Percentiles rank a stretch among this genome's conserved stretches.
Conservation (phyloP, 2,888 invertebrate species). For the Eremobia ochroleuca region DNA sequence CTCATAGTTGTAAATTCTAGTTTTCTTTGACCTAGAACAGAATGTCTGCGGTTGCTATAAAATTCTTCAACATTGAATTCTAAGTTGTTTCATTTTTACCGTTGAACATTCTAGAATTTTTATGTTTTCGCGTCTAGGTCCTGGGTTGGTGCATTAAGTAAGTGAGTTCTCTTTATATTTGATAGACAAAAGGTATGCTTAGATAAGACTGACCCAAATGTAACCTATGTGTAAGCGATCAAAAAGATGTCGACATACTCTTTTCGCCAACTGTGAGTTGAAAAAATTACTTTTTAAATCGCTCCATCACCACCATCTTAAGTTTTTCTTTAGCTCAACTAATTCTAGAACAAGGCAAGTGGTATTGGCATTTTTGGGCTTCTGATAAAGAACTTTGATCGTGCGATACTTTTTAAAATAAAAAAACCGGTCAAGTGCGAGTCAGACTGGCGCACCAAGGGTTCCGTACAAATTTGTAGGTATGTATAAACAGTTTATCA, state of each 20-base stretch:
- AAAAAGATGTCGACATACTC: not conserved
- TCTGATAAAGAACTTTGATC: not conserved
- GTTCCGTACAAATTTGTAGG: too few species aligned
- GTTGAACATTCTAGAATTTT: conserved; percentile 7
- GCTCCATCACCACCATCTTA: not conserved
- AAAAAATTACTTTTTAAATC: conserved; percentile 3
- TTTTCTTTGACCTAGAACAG: conserved; percentile 69
- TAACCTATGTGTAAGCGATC: not conserved
- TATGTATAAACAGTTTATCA: too few species aligned
- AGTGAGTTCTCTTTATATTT: conserved; percentile 18
- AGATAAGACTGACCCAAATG: not conserved
- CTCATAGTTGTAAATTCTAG: conserved; percentile 76
- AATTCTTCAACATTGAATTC: conserved; percentile 58
- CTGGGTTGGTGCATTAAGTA: conserved; percentile 11
- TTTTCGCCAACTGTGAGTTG: not conserved
- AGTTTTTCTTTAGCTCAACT: not conserved
- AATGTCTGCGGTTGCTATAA: conserved; percentile 54
- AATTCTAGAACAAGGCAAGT: not conserved
- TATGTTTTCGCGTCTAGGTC: conserved; percentile 7
- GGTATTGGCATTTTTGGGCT: not conserved
- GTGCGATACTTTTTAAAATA: not conserved
- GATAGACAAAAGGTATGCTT: not conserved
- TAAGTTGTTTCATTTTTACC: conserved; percentile 46
- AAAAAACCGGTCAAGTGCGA: too few species aligned
- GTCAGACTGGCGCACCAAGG: too few species aligned